phyloP scores from a whole-genome alignment of 2,113 vertebrate species.

The Sclerurus mexicanus region DNA sequence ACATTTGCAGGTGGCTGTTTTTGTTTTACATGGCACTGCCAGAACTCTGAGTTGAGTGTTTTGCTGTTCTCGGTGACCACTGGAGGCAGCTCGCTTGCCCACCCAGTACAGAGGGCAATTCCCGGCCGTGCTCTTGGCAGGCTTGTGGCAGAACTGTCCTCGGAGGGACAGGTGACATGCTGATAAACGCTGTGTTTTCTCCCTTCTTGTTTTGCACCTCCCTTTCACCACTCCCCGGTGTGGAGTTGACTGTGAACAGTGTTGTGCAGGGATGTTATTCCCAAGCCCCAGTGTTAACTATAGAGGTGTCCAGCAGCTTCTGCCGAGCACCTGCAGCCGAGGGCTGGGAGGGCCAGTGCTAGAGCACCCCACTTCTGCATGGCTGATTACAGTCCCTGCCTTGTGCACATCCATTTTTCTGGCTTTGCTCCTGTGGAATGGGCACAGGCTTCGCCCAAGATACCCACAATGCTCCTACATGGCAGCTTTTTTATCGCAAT shows the following conservation, averaged over 20 bases:
- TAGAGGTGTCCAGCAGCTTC: not conserved
- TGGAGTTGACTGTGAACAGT: rapidly evolving
- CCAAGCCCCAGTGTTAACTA: not conserved
- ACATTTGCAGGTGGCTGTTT: not conserved
- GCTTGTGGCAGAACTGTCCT: not conserved
- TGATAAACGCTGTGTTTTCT: not conserved
- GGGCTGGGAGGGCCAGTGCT: not conserved
- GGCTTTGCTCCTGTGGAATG: not conserved
- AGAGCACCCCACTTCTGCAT: rapidly evolving
- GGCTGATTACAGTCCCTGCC: not conserved
- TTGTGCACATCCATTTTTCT: rapidly evolving
- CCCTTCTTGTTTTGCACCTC: not conserved
- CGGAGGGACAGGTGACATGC: not conserved
- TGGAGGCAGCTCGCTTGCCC: not conserved
- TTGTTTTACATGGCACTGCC: not conserved
- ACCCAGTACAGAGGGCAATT: not conserved
- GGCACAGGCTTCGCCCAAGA: not conserved
- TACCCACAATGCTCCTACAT: not conserved
- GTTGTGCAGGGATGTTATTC: rapidly evolving
- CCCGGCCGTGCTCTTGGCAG: not conserved
- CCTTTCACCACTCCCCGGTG: rapidly evolving
- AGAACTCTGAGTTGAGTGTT: not conserved
- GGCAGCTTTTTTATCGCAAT: not conserved
- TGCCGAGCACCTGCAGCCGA: not conserved
- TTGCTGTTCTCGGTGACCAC: not conserved